These are phyloP conservation scores for Dromococcyx pavoninus DNA, from an alignment of 2,797 vertebrate genomes.

Conservation along the genomic window DNA sequence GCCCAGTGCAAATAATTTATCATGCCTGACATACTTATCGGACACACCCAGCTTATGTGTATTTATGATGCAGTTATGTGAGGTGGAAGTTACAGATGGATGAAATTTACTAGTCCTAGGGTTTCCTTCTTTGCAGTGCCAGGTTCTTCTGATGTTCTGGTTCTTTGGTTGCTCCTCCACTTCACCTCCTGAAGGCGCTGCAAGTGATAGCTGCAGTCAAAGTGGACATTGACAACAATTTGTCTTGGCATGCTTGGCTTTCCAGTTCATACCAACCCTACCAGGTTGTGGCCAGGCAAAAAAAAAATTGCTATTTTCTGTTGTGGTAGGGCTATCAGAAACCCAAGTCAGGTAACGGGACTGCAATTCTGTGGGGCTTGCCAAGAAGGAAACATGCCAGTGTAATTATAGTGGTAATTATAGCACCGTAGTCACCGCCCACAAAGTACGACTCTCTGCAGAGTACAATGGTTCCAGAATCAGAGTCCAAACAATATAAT, in stretches of 20 bases:
- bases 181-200: not conserved
- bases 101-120: not conserved
- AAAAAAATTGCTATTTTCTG: not conserved
- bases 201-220: not conserved
- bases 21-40: not conserved
- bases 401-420: conserved; percentile 68
- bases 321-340: not conserved
- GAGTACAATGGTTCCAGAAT: conserved; percentile 37
- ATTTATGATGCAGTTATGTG: not conserved
- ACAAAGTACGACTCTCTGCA: conserved; percentile 34
- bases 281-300: not conserved
- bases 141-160: not conserved
- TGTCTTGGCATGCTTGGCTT: not conserved
- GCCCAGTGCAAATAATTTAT: not conserved
- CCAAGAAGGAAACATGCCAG: conserved; percentile 60
- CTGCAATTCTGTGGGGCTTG: conserved; percentile 17
- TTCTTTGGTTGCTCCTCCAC: not conserved
- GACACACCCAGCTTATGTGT: not conserved
- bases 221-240: not conserved
- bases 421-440: conserved; percentile 59
- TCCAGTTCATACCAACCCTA: not conserved
- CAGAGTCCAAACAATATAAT: conserved; percentile 15
- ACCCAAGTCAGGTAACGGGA: conserved; percentile 56
- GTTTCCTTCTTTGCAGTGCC: not conserved
- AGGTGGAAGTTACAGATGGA: conserved; percentile 22